Evolutionary conservation across 2,888 invertebrate genomes (phyloP).

Genomic region (Sipunculus nudus): DNA sequence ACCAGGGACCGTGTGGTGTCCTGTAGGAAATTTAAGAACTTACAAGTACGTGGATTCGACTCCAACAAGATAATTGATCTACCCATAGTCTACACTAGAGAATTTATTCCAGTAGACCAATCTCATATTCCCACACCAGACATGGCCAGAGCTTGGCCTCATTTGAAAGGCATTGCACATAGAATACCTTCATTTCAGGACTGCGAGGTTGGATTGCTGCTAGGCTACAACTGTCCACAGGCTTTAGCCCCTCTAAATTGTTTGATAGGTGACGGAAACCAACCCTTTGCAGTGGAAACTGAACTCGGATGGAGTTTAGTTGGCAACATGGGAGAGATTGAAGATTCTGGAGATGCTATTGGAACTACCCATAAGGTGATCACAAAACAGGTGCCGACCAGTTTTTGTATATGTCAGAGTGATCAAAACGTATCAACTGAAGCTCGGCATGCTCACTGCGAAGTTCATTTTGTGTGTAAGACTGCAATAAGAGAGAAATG

Average conservation of each 20-base stretch:
- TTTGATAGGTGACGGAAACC: no score
- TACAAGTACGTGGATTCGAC: constrained; percentile 27
- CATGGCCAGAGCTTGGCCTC: constrained; percentile 33
- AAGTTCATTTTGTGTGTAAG: no score
- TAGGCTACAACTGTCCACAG: constrained; percentile 40
- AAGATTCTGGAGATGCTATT: no score
- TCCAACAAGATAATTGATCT: constrained; percentile 18
- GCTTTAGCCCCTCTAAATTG: constrained; percentile 36
- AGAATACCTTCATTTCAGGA: constrained; percentile 19
- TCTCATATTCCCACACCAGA: constrained; percentile 39
- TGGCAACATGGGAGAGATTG: no score
- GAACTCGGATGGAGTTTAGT: no score
- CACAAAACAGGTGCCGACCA: no score
- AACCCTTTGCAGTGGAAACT: constrained; percentile 34
- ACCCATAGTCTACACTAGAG: constrained; percentile 33
- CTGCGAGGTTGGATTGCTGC: constrained; percentile 34
- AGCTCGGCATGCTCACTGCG: no score
- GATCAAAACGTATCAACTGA: no score
- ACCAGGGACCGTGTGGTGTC: constrained; percentile 4
- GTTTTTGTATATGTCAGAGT: no score
- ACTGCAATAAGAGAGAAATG: no score
- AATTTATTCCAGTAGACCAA: constrained; percentile 33
- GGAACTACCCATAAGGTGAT: no score
- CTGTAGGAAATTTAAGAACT: constrained; percentile 15
- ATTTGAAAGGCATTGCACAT: constrained; percentile 27